phyloP scores from a whole-genome alignment of 2,888 invertebrate genomes.

The Cryptocephalus primarius region DNA sequence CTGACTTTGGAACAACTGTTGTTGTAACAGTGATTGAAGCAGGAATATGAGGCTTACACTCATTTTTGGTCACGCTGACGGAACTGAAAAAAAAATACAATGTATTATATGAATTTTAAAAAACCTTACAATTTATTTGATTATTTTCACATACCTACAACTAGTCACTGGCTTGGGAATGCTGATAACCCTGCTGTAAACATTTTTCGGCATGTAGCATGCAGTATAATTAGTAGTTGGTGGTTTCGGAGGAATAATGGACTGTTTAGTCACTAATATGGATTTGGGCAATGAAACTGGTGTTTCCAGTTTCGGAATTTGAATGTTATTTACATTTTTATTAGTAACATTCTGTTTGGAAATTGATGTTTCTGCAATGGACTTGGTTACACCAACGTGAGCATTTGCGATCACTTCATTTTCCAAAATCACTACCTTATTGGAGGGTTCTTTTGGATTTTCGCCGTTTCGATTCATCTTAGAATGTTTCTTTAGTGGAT shows the following conservation, averaged over 20 bases:
- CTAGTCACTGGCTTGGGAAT: conserved; percentile 24
- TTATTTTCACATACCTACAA: conserved; percentile 6
- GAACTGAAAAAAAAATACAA: too few species aligned
- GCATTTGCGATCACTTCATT: conserved; percentile 2
- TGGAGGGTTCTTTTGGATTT: conserved; percentile 8
- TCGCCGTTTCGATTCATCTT: conserved; percentile 22
- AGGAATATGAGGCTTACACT: not conserved
- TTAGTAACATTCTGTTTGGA: conserved; percentile 1
- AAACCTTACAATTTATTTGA: too few species aligned
- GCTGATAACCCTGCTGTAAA: conserved; percentile 24
- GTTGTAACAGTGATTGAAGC: not conserved
- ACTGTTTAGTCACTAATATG: conserved; percentile 2
- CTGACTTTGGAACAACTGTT: not conserved
- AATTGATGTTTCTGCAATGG: not conserved
- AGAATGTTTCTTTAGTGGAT: conserved; percentile 29
- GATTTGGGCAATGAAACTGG: conserved; percentile 6
- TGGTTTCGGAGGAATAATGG: conserved; percentile 6
- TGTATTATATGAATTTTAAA: too few species aligned
- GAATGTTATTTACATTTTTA: conserved; percentile 1
- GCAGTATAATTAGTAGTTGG: conserved; percentile 7
- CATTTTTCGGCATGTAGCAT: conserved; percentile 30
- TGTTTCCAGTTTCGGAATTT: conserved; percentile 8
- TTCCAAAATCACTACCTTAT: conserved; percentile 1
- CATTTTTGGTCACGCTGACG: not conserved
- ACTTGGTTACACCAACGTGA: not conserved